These are phyloP conservation scores for Thamnophis elegans DNA, from an alignment of 2,797 vertebrate genomes.

Conservation along the genomic window DNA sequence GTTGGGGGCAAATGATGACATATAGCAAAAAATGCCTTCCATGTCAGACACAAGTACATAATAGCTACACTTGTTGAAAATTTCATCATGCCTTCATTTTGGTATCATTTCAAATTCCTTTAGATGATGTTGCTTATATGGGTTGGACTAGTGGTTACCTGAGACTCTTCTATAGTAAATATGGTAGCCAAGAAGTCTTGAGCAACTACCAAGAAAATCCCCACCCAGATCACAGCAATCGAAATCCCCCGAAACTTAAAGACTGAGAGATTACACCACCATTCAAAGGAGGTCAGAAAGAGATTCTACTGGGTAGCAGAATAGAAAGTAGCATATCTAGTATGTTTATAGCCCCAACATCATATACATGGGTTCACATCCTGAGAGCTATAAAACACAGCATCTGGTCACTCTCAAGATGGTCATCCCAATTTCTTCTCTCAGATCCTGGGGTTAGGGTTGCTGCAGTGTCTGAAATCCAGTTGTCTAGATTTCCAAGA, in stretches of 20 bases:
- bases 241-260: not conserved
- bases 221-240: not conserved
- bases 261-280: not conserved
- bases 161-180: not conserved
- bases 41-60: too few species aligned
- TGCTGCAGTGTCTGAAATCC: not conserved
- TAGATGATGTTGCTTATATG: not conserved
- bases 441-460: not conserved
- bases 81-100: not conserved
- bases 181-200: not conserved
- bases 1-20: too few species aligned
- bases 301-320: too few species aligned
- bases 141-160: not conserved
- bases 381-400: not conserved
- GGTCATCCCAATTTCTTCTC: not conserved
- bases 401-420: not conserved
- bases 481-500: not conserved
- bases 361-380: not conserved
- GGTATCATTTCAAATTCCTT: not conserved
- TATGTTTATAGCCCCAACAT: not conserved
- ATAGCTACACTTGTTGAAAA: not conserved
- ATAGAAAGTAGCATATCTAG: not conserved
- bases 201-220: too few species aligned
- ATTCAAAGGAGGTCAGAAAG: not conserved
- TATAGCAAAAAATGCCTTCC: too few species aligned